A percentile compares a stretch with the other conserved stretches of the same genome.
These are phyloP conservation scores for Cossypha dichroa DNA, from an alignment of 2,797 vertebrate genomes.

Conservation along the genomic window DNA sequence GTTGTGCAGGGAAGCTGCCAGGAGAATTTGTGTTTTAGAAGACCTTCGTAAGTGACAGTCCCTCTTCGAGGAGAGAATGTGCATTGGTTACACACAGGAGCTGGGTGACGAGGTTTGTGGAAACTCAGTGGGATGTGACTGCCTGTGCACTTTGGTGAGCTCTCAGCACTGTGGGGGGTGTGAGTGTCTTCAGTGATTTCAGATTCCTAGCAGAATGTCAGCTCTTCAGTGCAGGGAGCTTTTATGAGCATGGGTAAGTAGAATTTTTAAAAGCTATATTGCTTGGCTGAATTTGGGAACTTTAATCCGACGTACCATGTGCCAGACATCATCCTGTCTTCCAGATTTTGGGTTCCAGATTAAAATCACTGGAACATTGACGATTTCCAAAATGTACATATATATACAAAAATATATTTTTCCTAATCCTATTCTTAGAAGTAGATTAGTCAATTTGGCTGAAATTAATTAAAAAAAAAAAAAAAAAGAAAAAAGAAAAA, in stretches of 20 bases:
- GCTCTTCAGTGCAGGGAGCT: not conserved
- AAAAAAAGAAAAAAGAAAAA: not conserved
- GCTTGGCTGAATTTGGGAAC: not conserved
- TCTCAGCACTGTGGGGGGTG: not conserved
- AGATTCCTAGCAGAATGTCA: slow-evolving; percentile 7
- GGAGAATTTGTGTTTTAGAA: not conserved
- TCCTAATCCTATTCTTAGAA: not conserved
- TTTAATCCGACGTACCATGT: not conserved
- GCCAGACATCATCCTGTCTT: not conserved
- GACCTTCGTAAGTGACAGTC: not conserved
- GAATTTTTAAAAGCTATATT: not conserved
- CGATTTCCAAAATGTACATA: not conserved
- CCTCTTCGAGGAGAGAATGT: not conserved
- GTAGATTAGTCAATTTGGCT: not conserved
- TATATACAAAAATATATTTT: not conserved
- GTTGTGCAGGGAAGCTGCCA: not conserved
- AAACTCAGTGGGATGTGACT: not conserved
- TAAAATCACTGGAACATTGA: not conserved
- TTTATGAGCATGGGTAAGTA: not conserved
- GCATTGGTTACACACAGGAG: not conserved
- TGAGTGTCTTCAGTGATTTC: not conserved
- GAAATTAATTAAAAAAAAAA: not conserved
- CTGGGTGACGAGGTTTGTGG: not conserved
- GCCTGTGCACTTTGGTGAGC: not conserved
- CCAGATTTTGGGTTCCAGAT: not conserved